phyloP scores from a whole-genome alignment of 1,140 invertebrate species.

The Microplitis mediator region DNA sequence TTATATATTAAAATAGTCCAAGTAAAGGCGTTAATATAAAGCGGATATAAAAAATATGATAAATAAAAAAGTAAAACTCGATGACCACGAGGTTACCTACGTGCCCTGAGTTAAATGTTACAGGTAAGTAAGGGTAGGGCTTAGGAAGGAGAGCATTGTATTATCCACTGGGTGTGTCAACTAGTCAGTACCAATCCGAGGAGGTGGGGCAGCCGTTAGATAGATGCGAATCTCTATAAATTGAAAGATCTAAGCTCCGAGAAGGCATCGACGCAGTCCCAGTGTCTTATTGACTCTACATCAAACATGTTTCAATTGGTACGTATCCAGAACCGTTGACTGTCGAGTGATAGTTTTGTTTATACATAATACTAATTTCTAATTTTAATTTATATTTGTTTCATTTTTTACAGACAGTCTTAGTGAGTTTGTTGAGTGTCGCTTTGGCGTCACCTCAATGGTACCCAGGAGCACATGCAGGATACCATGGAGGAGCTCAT shows the following conservation, averaged over 20 bases:
- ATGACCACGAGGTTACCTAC: slow-evolving; percentile 23
- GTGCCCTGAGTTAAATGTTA: slow-evolving; percentile 48
- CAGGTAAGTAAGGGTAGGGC: slow-evolving; percentile 28
- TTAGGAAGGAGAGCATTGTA: slow-evolving; percentile 46
- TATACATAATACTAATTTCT: too few species aligned
- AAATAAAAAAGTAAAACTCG: neutral
- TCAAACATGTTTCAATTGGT: slow-evolving; percentile 39
- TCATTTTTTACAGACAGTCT: slow-evolving; percentile 41
- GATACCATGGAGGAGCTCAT: slow-evolving; percentile 40
- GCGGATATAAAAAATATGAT: neutral
- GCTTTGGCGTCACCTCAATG: slow-evolving; percentile 48
- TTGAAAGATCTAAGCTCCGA: slow-evolving; percentile 49
- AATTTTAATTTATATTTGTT: neutral
- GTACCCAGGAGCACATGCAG: slow-evolving; percentile 49
- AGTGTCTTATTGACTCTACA: neutral
- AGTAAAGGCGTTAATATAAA: neutral
- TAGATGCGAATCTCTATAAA: slow-evolving; percentile 57
- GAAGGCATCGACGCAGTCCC: slow-evolving; percentile 36
- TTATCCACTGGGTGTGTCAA: slow-evolving; percentile 48
- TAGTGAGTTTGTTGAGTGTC: slow-evolving; percentile 34
- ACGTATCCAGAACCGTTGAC: slow-evolving; percentile 30
- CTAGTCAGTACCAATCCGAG: slow-evolving; percentile 10
- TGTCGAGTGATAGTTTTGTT: too few species aligned
- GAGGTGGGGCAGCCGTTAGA: slow-evolving; percentile 50
- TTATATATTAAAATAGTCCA: neutral